A percentile compares a stretch with the other conserved stretches of the same genome.
Conservation (phyloP, 1,140 invertebrate species). For the Formica selysi region DNA sequence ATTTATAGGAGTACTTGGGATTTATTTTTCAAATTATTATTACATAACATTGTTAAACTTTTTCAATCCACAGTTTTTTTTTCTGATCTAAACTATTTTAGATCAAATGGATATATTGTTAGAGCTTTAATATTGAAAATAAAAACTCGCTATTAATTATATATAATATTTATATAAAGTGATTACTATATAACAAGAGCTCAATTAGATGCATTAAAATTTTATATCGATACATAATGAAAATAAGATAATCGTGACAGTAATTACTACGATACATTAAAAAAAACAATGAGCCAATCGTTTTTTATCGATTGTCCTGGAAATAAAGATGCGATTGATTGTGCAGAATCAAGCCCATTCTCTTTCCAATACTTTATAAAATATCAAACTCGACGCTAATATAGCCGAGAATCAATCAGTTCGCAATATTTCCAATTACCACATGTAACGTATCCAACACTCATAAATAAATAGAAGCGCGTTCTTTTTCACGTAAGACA, state of each 20-base stretch:
- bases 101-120: too few species aligned
- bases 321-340: neutral
- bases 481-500: neutral
- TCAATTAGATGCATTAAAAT: neutral
- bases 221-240: too few species aligned
- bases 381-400: neutral
- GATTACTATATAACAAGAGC: neutral
- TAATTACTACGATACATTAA: neutral
- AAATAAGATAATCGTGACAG: neutral
- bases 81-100: too few species aligned
- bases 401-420: neutral
- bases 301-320: neutral
- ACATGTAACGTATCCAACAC: neutral
- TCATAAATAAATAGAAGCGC: neutral
- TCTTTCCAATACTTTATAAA: conserved; percentile 22
- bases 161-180: too few species aligned
- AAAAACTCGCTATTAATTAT: too few species aligned
- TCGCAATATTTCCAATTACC: neutral
- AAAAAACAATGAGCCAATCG: neutral
- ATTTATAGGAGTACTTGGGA: neutral
- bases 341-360: neutral
- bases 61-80: neutral
- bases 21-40: neutral
- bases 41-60: too few species aligned
- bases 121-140: too few species aligned